Evolutionary conservation across 2,888 invertebrate species (phyloP).

Genomic region (Drosophila niveifrons): DNA sequence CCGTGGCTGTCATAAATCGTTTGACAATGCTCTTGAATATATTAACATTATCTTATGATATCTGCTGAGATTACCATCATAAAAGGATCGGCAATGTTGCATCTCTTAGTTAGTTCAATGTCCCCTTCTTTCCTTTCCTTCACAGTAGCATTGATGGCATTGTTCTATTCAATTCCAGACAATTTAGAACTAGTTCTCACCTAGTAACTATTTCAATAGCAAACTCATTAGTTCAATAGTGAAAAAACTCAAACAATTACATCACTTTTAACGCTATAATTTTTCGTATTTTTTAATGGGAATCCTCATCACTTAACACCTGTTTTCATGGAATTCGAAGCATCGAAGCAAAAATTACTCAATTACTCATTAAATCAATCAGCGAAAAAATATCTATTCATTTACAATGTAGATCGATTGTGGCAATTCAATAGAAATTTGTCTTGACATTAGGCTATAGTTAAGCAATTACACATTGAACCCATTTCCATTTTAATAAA

Average conservation of each 20-base stretch:
- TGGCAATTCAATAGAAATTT: slow-evolving; percentile 71
- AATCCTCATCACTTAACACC: slow-evolving; percentile 56
- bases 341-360: slow-evolving; percentile 6
- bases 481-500: slow-evolving; percentile 65
- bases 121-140: background rate
- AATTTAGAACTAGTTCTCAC: slow-evolving; percentile 56
- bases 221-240: slow-evolving; percentile 25
- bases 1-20: slow-evolving; percentile 67
- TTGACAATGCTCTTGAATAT: slow-evolving; percentile 47
- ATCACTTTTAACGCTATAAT: slow-evolving; percentile 36
- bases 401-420: slow-evolving; percentile 60
- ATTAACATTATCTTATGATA: slow-evolving; percentile 47
- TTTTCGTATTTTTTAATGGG: slow-evolving; percentile 19
- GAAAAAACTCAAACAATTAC: slow-evolving; percentile 24
- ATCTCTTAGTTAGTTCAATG: background rate
- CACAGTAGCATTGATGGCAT: slow-evolving; percentile 64
- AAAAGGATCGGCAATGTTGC: slow-evolving; percentile 54
- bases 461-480: slow-evolving; percentile 59
- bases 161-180: slow-evolving; percentile 54
- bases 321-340: slow-evolving; percentile 35
- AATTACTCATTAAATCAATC: slow-evolving; percentile 62
- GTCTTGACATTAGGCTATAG: slow-evolving; percentile 53
- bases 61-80: slow-evolving; percentile 67
- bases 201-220: slow-evolving; percentile 27
- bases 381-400: slow-evolving; percentile 55